A percentile compares a stretch with the other conserved stretches of the same genome.
These are phyloP conservation scores for Elanus axillaris DNA, from an alignment of 2,113 vertebrate genomes.

Conservation along the genomic window DNA sequence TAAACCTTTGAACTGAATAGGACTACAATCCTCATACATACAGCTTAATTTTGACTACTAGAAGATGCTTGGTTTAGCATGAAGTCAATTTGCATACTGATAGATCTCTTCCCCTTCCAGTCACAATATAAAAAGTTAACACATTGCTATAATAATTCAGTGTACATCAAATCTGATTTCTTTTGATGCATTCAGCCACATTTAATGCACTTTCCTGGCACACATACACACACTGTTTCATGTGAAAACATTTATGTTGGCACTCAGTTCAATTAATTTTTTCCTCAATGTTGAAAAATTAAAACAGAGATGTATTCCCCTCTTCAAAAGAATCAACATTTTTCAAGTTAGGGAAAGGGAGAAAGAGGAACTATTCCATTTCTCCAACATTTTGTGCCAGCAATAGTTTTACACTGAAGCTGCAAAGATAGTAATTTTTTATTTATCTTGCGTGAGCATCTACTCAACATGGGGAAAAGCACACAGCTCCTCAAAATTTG, in stretches of 20 bases:
- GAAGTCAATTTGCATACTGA: conserved; percentile 30
- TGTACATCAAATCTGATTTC: neutral
- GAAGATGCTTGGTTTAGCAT: neutral
- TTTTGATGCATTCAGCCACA: conserved; percentile 20
- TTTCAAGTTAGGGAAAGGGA: neutral
- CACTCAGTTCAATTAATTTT: neutral
- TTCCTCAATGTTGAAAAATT: neutral
- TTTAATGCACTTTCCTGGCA: neutral
- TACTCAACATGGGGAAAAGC: neutral
- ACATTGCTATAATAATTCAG: neutral
- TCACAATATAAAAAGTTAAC: conserved; percentile 7
- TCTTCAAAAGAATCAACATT: neutral
- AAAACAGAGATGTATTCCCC: neutral
- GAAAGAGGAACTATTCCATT: neutral
- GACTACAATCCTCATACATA: neutral
- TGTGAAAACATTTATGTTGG: neutral
- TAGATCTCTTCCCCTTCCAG: conserved; percentile 11
- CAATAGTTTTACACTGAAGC: neutral
- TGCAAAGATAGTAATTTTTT: conserved; percentile 21
- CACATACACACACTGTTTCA: neutral
- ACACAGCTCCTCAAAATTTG: neutral
- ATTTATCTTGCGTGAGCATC: neutral
- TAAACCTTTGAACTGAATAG: neutral
- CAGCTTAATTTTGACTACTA: neutral
- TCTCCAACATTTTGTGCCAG: neutral